Base-by-base conservation (phyloP, 2,797 vertebrate species). In the Syndactyla subalaris region DNA sequence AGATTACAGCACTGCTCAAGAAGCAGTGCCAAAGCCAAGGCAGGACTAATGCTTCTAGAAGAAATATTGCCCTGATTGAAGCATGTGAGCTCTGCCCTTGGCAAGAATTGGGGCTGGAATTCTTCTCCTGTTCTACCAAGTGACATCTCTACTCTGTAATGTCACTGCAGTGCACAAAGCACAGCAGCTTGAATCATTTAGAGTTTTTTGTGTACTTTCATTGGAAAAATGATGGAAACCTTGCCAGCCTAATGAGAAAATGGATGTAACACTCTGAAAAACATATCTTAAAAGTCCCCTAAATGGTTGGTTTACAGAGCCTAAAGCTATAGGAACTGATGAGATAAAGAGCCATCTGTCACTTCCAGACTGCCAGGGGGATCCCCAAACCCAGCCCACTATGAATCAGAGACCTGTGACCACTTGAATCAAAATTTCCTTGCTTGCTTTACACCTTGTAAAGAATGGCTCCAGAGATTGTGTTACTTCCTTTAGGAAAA, bases 401-500 rank as follows among this genome's bases (percentile, higher is more conserved):
- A 8, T 70, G 89, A 95, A 36, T 95, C 93, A 95, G 2, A 74
- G n/a, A 78, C 82, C 48, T 81, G 51, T 41, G 46, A 62, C 19
- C 36, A 70, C 78, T 71, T 32, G 30, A 90, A 77, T 43, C 57
- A 81, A 74, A 85, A 82, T 12, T n/a, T 71, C 73, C 70, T n/a
- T 41, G 46, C 54, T 55, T 46, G 36, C 63, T 88, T 70, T 48
- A 67, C 39, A 89, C 79, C 54, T 74, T 74, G 39, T 39, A 77
- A 88, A 79, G 75, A 81, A 58, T 38, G 54, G 66, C 87, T 93
- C 29, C 6, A 91, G 36, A 51, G 43, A 21, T 11, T 8, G 51
- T 41, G 51, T 85, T 92, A 62, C 32, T 92, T 93, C 93, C 87
- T 43, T 68, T 39, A 66, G 83, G 87, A 93, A 96, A 96, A 85